phyloP scores from a whole-genome alignment of 1,140 invertebrate genomes.

The Asbolus verrucosus region DNA sequence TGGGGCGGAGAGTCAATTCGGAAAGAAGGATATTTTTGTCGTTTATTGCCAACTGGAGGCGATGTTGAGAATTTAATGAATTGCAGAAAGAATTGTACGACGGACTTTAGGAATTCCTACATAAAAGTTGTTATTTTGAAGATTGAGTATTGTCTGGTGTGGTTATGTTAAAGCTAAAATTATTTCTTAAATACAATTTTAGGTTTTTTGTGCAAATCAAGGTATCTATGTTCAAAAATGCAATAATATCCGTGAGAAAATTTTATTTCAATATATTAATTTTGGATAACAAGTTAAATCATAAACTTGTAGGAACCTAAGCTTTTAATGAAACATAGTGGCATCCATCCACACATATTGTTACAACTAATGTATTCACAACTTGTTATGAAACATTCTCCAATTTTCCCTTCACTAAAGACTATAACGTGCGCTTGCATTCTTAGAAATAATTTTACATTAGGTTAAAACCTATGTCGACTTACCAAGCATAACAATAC shows the following conservation, averaged over 20 bases:
- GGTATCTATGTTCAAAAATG: slow-evolving; percentile 12
- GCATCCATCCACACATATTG: not conserved
- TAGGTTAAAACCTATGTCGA: slow-evolving; percentile 38
- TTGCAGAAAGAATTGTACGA: slow-evolving; percentile 91
- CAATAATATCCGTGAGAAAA: slow-evolving; percentile 33
- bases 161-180: no score
- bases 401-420: slow-evolving; percentile 27
- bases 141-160: no score
- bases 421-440: slow-evolving; percentile 43
- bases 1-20: no score
- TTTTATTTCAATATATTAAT: slow-evolving; percentile 45
- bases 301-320: slow-evolving; percentile 36
- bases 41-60: no score
- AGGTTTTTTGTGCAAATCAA: no score
- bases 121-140: slow-evolving; percentile 42
- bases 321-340: slow-evolving; percentile 7
- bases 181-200: no score
- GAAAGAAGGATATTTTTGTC: no score
- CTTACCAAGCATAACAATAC: slow-evolving; percentile 45
- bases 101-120: slow-evolving; percentile 82
- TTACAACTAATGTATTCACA: slow-evolving; percentile 23
- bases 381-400: slow-evolving; percentile 26
- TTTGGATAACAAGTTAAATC: slow-evolving; percentile 31
- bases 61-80: slow-evolving; percentile 95
- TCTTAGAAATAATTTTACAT: slow-evolving; percentile 22